Evolutionary conservation across 2,113 vertebrate genomes (phyloP).

Genomic region (Drymodes brunneopygia): DNA sequence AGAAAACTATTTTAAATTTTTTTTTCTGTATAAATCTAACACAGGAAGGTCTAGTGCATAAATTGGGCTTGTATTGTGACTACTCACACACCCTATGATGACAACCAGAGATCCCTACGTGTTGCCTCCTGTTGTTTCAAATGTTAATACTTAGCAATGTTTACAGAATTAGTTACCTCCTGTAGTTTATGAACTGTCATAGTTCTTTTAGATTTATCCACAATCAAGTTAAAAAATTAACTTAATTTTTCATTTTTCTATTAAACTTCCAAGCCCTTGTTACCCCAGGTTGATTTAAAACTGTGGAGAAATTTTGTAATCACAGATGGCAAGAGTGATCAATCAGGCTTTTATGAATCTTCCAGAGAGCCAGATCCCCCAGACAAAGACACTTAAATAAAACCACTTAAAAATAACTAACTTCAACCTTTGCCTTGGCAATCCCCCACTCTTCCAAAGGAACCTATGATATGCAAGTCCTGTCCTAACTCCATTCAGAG

Average conservation of each 20-base stretch:
- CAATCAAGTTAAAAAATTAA: background rate
- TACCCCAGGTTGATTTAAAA: background rate
- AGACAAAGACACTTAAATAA: background rate
- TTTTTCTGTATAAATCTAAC: background rate
- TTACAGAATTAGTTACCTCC: background rate
- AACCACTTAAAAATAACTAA: background rate
- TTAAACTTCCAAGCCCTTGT: background rate
- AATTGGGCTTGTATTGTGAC: background rate
- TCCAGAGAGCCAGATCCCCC: background rate
- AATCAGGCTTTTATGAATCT: background rate
- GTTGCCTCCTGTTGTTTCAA: background rate
- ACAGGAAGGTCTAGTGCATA: background rate
- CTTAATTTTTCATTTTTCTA: background rate
- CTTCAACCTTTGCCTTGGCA: background rate
- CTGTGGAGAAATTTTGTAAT: background rate
- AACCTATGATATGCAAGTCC: background rate
- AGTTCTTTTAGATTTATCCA: background rate
- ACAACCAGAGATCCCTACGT: background rate
- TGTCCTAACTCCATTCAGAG: background rate
- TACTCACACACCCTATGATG: background rate
- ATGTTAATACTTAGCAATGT: background rate
- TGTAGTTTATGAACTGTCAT: background rate
- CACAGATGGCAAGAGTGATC: background rate
- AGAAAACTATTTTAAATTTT: background rate
- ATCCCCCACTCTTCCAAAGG: background rate